phyloP scores from a whole-genome alignment of 2,888 invertebrate species.

The Hanleya hanleyi region DNA sequence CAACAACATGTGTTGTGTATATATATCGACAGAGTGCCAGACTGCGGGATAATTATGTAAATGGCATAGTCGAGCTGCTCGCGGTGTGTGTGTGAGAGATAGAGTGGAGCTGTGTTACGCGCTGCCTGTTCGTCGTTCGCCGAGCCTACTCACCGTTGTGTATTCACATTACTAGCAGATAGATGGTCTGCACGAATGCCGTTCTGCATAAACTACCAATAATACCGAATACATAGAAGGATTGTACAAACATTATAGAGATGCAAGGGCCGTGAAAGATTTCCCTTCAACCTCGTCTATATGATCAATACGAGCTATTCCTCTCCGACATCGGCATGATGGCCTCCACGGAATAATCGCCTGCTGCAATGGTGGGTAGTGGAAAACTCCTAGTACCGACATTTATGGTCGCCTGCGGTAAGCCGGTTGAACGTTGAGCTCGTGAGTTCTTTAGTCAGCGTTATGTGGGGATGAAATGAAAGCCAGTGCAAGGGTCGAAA shows the following conservation, averaged over 20 bases:
- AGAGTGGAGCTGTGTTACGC: not conserved
- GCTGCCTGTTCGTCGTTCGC: not conserved
- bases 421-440: not conserved
- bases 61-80: not conserved
- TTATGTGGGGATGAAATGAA: no score
- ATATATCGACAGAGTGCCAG: not conserved
- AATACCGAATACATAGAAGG: not conserved
- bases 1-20: not conserved
- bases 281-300: not conserved
- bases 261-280: not conserved
- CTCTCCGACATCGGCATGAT: not conserved
- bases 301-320: not conserved
- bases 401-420: not conserved
- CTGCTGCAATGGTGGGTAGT: conserved; percentile 1
- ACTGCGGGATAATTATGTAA: conserved; percentile 7
- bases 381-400: not conserved
- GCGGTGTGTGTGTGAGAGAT: not conserved
- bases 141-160: no score
- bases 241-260: not conserved
- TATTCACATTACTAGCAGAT: no score
- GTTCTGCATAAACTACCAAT: not conserved
- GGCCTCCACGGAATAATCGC: no score
- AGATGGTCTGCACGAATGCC: not conserved
- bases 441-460: no score
- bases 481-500: no score